phyloP scores from a whole-genome alignment of 2,797 vertebrate genomes.

The Crocodylus rhombifer region DNA sequence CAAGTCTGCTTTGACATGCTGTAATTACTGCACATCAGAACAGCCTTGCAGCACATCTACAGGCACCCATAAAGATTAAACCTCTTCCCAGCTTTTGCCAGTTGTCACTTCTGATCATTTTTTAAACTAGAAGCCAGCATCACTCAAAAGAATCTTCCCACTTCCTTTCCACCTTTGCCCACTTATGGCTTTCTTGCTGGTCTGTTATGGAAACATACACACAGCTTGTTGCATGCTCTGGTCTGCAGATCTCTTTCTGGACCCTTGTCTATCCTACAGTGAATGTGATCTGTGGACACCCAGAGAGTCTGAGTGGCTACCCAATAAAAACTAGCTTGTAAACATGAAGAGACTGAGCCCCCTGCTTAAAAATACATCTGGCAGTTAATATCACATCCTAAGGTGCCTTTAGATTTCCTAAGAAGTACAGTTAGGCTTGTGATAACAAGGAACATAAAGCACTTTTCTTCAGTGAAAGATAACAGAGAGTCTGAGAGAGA shows the following conservation, averaged over 20 bases:
- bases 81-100: neutral
- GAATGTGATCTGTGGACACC: neutral
- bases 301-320: neutral
- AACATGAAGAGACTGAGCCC: neutral
- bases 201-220: too few species aligned
- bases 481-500: neutral
- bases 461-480: too few species aligned
- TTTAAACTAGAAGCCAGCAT: fast-evolving
- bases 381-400: neutral
- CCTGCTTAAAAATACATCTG: neutral
- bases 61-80: neutral
- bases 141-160: fast-evolving
- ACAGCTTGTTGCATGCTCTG: fast-evolving
- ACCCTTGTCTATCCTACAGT: neutral
- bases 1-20: too few species aligned
- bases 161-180: neutral
- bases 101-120: neutral
- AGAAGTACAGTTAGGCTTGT: neutral
- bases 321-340: neutral
- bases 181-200: neutral
- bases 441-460: neutral
- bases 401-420: neutral
- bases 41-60: too few species aligned
- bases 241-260: neutral
- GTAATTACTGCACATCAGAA: too few species aligned